phyloP scores from a whole-genome alignment of 2,113 vertebrate species.

The Scytalopus superciliaris region DNA sequence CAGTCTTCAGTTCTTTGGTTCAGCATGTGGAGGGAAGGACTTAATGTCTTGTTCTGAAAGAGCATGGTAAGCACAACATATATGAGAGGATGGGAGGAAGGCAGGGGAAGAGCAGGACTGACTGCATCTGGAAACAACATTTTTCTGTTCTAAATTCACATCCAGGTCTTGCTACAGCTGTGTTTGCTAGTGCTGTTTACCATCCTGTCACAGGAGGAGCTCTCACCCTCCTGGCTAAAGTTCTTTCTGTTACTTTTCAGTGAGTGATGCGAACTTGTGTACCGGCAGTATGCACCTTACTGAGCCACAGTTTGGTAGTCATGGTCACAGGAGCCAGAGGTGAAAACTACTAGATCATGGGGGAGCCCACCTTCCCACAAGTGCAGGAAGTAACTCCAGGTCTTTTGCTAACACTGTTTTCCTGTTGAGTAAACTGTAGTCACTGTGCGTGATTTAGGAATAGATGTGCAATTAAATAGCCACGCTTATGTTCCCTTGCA shows the following conservation, averaged over 20 bases:
- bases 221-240: neutral
- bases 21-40: neutral
- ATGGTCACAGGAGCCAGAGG: neutral
- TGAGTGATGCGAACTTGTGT: neutral
- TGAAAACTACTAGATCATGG: neutral
- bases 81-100: neutral
- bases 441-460: neutral
- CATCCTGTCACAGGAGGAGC: neutral
- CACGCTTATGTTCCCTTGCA: neutral
- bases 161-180: neutral
- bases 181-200: neutral
- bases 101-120: neutral
- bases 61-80: fast-evolving
- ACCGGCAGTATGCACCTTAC: fast-evolving
- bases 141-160: neutral
- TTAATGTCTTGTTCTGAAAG: neutral
- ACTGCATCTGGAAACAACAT: neutral
- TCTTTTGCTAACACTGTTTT: neutral
- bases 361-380: neutral
- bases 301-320: neutral
- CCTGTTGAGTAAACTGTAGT: neutral
- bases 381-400: neutral
- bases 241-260: neutral
- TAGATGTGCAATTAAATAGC: neutral
- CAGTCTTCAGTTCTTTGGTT: neutral